Conservation (phyloP, 2,113 vertebrate genomes). For the Phaethornis superciliosus region DNA sequence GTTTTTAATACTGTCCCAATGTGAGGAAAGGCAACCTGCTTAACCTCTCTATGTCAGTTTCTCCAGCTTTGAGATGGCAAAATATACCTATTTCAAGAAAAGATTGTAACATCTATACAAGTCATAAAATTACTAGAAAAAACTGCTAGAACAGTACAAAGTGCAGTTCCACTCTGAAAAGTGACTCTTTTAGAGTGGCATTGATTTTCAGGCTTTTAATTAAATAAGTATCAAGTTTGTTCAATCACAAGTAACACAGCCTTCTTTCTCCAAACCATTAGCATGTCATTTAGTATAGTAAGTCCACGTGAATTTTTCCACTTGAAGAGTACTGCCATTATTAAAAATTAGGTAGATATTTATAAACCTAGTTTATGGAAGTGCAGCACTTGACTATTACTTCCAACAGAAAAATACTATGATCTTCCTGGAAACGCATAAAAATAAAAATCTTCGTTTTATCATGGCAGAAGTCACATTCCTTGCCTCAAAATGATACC, state of each 20-base stretch:
- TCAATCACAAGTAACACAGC: slow-evolving; percentile 44
- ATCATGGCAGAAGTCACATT: background rate
- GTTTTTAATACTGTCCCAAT: background rate
- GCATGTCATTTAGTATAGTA: background rate
- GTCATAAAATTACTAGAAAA: background rate
- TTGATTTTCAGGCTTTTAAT: slow-evolving; percentile 32
- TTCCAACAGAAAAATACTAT: background rate
- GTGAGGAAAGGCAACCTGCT: background rate
- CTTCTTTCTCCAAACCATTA: slow-evolving; percentile 15
- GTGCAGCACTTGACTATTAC: background rate
- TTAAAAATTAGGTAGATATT: background rate
- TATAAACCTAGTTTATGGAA: background rate
- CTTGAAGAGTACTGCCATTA: background rate
- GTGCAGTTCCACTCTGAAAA: slow-evolving; percentile 45
- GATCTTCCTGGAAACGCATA: background rate
- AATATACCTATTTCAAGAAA: background rate
- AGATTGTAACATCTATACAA: background rate
- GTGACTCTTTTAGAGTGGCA: background rate
- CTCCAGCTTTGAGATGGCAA: background rate
- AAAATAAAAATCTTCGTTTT: background rate
- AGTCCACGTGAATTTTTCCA: background rate
- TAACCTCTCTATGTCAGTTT: slow-evolving; percentile 15
- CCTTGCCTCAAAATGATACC: background rate
- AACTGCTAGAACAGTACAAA: background rate
- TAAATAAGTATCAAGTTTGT: slow-evolving; percentile 27